phyloP scores from a whole-genome alignment of 2,797 vertebrate genomes.

The Lophotriccus pileatus region DNA sequence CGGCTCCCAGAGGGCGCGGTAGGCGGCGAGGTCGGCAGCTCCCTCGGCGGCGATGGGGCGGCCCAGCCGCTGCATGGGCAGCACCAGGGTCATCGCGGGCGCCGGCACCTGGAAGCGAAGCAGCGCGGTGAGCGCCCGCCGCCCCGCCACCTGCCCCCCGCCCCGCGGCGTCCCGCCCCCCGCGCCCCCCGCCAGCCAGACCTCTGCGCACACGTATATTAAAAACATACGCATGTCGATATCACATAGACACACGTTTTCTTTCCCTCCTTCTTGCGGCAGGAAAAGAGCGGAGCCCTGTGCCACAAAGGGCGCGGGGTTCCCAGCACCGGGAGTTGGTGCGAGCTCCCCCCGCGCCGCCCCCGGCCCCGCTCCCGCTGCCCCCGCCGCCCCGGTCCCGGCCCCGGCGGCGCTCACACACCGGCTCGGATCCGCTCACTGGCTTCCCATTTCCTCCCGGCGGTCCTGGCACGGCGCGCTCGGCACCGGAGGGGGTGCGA shows the following conservation, averaged over 20 bases:
- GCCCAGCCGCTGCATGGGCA: slow-evolving; percentile 94
- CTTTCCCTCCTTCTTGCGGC: not conserved
- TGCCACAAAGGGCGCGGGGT: not conserved
- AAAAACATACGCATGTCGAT: not conserved
- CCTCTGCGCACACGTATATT: not conserved
- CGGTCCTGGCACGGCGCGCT: slow-evolving; percentile 23
- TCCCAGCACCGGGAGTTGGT: not conserved
- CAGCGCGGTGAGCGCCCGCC: not conserved
- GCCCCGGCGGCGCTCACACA: not conserved
- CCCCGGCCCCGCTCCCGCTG: not conserved
- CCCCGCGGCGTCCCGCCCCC: not conserved
- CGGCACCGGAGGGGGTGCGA: slow-evolving; percentile 1
- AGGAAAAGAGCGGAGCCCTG: not conserved
- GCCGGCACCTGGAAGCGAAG: slow-evolving; percentile 33
- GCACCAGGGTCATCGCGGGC: slow-evolving; percentile 88
- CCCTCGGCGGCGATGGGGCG: slow-evolving; percentile 84
- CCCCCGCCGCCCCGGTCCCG: not conserved
- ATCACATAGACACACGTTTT: not conserved
- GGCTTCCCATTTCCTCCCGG: not conserved
- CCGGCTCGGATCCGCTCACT: slow-evolving; percentile 28
- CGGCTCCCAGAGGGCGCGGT: slow-evolving; percentile 86
- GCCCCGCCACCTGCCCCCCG: not conserved
- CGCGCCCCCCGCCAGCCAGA: not conserved
- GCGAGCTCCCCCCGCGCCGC: not conserved
- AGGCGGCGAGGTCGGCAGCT: slow-evolving; percentile 82